Percentiles rank a stretch among this genome's conserved stretches.
phyloP scores from a whole-genome alignment of 2,888 invertebrate genomes.

The Boloria selene region DNA sequence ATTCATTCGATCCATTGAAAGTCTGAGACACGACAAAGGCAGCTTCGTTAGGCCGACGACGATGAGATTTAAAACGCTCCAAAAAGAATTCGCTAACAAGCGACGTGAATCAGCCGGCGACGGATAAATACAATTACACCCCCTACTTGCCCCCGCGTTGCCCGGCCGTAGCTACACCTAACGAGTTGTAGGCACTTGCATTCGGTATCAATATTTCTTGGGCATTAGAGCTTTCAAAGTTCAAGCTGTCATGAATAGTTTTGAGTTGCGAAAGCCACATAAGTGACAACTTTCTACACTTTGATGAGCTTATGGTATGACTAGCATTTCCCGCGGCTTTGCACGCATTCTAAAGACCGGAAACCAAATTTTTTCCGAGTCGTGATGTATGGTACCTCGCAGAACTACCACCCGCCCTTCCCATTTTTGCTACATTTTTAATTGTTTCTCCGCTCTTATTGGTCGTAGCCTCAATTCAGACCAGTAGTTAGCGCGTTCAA shows the following conservation, averaged over 20 bases:
- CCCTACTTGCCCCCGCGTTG: slow-evolving; percentile 6
- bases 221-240: slow-evolving; percentile 2
- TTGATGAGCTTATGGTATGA: no score
- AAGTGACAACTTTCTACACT: background rate
- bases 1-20: slow-evolving; percentile 33
- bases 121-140: slow-evolving; percentile 43
- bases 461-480: no score
- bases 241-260: background rate
- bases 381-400: no score
- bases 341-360: no score
- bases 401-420: no score
- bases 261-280: background rate
- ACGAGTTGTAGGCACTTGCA: slow-evolving; percentile 26
- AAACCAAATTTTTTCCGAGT: no score
- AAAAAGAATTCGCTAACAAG: slow-evolving; percentile 47
- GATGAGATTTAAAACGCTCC: slow-evolving; percentile 42
- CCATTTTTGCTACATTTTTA: no score
- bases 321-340: no score
- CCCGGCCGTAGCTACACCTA: slow-evolving; percentile 16
- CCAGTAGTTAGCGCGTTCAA: no score
- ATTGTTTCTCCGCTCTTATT: no score
- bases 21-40: slow-evolving; percentile 37
- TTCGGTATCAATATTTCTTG: slow-evolving; percentile 18
- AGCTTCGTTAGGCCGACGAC: slow-evolving; percentile 44
- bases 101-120: slow-evolving; percentile 40